Evolutionary conservation across 2,113 vertebrate species (phyloP).

Genomic region (Glaucomys volans): DNA sequence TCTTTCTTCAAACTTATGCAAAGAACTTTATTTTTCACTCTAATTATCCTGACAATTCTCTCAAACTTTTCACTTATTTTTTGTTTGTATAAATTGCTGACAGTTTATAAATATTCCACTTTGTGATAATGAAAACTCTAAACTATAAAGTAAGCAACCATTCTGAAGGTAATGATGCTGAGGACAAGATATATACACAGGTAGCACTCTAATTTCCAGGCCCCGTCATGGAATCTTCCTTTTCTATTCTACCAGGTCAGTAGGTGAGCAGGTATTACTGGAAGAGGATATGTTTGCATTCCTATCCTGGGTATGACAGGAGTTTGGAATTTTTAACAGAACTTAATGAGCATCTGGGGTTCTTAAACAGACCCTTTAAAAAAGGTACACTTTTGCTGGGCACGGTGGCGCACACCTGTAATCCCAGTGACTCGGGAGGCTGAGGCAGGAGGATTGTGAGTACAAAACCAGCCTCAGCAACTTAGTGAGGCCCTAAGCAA

Average conservation of each 20-base stretch:
- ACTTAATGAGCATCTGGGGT: not conserved
- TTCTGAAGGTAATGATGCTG: not conserved
- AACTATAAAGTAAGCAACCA: not conserved
- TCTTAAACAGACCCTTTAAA: not conserved
- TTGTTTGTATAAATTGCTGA: conserved; percentile 31
- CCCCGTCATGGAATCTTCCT: not conserved
- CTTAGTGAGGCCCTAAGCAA: too few relatives aligned
- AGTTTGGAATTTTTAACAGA: conserved; percentile 29
- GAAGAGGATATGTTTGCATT: not conserved
- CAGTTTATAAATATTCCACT: conserved; percentile 25
- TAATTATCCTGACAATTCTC: conserved; percentile 26
- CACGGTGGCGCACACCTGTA: too few relatives aligned
- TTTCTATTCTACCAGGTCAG: not conserved
- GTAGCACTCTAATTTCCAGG: conserved; percentile 7
- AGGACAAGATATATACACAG: not conserved
- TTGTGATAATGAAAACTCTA: not conserved
- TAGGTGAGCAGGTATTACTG: not conserved
- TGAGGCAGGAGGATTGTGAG: too few relatives aligned
- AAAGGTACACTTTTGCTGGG: too few relatives aligned
- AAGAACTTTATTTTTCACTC: conserved; percentile 49
- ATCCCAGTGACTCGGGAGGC: too few relatives aligned
- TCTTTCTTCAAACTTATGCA: conserved; percentile 14
- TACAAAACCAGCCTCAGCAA: too few relatives aligned
- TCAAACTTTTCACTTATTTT: conserved; percentile 36
- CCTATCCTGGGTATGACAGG: not conserved